Conservation (phyloP, 2,888 invertebrate genomes). For the Drosophila paranaensis region DNA sequence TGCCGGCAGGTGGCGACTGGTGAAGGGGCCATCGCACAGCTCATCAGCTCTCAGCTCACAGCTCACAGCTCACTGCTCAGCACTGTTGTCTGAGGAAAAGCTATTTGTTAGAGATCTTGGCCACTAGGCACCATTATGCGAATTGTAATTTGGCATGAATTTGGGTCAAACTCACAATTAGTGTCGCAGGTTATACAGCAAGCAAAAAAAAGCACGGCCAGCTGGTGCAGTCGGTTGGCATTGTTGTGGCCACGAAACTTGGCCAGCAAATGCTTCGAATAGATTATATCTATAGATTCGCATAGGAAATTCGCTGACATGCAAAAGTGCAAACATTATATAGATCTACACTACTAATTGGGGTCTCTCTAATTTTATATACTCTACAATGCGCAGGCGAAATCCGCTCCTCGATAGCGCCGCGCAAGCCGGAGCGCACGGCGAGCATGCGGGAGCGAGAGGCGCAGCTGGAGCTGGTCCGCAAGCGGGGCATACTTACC, state of each 20-base stretch:
- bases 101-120: conserved; percentile 47
- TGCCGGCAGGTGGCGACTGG: conserved; percentile 19
- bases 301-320: not conserved
- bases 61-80: conserved; percentile 32
- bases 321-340: not conserved
- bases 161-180: conserved; percentile 81
- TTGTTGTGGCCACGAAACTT: conserved; percentile 24
- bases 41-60: conserved; percentile 30
- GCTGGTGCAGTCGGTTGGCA: conserved; percentile 31
- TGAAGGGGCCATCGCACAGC: conserved; percentile 25
- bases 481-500: conserved; percentile 83
- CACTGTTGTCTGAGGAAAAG: conserved; percentile 17
- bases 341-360: not conserved
- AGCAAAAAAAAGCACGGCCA: conserved; percentile 21
- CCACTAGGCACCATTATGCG: conserved; percentile 48
- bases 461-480: conserved; percentile 87
- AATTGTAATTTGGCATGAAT: conserved; percentile 71
- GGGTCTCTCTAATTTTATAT: not conserved
- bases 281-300: conserved; percentile 21
- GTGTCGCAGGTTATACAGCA: conserved; percentile 48
- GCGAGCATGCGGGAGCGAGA: conserved; percentile 94
- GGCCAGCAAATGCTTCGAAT: conserved; percentile 4
- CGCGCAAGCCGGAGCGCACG: conserved; percentile 93
- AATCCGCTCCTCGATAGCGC: conserved; percentile 92
- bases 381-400: conserved; percentile 87